phyloP scores from a whole-genome alignment of 2,888 invertebrate genomes.

The Limnephilus auricula region DNA sequence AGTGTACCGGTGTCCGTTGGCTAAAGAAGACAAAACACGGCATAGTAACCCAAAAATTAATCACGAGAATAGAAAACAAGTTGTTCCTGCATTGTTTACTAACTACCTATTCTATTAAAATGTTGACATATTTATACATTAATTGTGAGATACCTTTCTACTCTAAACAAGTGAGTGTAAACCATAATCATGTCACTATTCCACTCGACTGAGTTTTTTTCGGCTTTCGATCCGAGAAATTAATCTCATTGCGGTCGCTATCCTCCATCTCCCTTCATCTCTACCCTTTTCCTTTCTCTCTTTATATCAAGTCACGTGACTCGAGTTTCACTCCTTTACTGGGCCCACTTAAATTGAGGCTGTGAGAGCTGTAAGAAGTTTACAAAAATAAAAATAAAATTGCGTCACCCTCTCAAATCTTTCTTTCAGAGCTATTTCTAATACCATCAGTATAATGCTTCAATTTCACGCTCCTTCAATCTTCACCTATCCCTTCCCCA shows the following conservation, averaged over 20 bases:
- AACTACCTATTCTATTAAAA: not conserved
- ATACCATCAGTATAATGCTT: no score
- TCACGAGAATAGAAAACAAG: no score
- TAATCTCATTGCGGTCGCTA: slow-evolving; percentile 33
- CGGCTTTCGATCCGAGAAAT: slow-evolving; percentile 40
- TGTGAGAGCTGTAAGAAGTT: not conserved
- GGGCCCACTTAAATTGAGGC: not conserved
- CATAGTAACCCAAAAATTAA: no score
- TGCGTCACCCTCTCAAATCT: no score
- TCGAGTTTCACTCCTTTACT: not conserved
- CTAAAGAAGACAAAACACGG: no score
- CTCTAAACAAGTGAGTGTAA: slow-evolving; percentile 24
- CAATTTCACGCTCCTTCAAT: no score
- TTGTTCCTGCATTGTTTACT: not conserved
- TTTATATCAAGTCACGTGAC: slow-evolving; percentile 23
- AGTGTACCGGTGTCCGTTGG: no score
- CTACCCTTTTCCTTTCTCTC: not conserved
- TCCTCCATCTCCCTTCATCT: not conserved
- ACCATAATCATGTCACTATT: slow-evolving; percentile 23
- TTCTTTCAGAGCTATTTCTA: no score
- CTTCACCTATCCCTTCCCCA: no score
- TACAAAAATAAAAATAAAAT: not conserved
- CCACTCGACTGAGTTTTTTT: slow-evolving; percentile 21
- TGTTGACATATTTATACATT: not conserved
- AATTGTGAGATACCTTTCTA: not conserved